phyloP scores from a whole-genome alignment of 2,888 invertebrate species.

The Tinea trinotella region DNA sequence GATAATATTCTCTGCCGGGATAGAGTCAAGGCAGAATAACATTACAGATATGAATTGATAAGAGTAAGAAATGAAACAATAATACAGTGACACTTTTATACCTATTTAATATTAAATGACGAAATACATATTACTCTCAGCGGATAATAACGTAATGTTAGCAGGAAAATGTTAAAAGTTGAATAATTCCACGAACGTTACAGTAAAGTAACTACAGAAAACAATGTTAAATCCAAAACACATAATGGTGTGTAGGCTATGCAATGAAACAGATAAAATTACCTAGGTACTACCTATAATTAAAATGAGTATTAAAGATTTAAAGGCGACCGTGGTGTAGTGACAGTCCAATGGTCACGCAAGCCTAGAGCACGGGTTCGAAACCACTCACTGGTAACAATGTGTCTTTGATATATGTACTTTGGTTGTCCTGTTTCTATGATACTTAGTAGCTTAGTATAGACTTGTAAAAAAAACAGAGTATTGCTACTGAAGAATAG shows the following conservation, averaged over 20 bases:
- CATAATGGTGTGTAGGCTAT: background rate
- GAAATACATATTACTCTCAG: background rate
- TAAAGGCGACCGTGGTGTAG: too few relatives aligned
- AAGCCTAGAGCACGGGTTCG: too few relatives aligned
- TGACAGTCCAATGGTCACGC: too few relatives aligned
- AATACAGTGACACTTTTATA: background rate
- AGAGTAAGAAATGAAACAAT: constrained; percentile 12
- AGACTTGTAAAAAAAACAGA: too few relatives aligned
- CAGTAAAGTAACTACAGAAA: background rate
- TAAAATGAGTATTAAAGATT: too few relatives aligned
- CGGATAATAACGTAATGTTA: background rate
- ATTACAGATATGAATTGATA: constrained; percentile 11
- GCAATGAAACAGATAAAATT: background rate
- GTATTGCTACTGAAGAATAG: too few relatives aligned
- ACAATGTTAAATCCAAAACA: background rate
- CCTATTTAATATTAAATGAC: background rate
- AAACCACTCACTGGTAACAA: too few relatives aligned
- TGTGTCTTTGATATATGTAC: too few relatives aligned
- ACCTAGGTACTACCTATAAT: too few relatives aligned
- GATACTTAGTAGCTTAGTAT: too few relatives aligned
- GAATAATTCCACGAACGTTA: background rate
- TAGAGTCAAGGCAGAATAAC: constrained; percentile 1
- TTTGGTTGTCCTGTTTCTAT: too few relatives aligned
- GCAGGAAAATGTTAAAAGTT: background rate
- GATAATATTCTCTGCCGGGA: constrained; percentile 27